A percentile compares a stretch with the other conserved stretches of the same genome.
These are phyloP conservation scores for Acheta domesticus DNA, from an alignment of 2,888 invertebrate genomes.

Conservation along the genomic window DNA sequence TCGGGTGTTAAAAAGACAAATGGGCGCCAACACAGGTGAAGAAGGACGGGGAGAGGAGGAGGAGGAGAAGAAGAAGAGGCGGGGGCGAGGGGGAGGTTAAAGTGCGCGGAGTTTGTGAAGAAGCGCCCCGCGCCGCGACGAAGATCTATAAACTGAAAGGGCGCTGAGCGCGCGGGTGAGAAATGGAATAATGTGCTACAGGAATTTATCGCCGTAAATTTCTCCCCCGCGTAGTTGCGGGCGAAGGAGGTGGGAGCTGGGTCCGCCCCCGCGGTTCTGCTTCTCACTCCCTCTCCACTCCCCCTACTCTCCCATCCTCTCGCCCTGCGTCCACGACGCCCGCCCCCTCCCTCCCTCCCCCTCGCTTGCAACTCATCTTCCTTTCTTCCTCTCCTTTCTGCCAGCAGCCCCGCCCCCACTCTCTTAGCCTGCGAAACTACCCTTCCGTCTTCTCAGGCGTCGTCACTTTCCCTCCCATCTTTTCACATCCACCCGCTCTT, in stretches of 20 bases:
- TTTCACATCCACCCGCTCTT: background rate
- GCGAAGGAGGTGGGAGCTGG: background rate
- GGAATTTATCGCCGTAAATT: constrained; percentile 32
- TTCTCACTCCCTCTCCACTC: no score
- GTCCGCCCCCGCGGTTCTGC: no score
- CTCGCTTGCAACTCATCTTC: no score
- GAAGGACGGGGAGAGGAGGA: constrained; percentile 24
- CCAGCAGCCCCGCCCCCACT: background rate
- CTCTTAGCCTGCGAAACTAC: background rate
- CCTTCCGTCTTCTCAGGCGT: background rate
- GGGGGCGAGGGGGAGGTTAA: constrained; percentile 21
- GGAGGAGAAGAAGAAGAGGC: constrained; percentile 20
- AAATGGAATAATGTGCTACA: constrained; percentile 31
- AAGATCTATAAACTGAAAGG: constrained; percentile 19
- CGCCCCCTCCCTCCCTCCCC: no score
- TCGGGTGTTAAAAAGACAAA: constrained; percentile 34
- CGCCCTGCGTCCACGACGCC: no score
- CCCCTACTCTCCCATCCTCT: no score
- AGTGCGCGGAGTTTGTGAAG: constrained; percentile 5
- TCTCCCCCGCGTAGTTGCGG: constrained; percentile 22
- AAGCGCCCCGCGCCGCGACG: background rate
- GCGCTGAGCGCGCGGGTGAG: constrained; percentile 24
- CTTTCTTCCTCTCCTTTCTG: no score
- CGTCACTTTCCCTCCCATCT: background rate
- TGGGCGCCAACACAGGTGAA: constrained; percentile 31